Base-by-base conservation (phyloP, 2,797 vertebrate genomes). In the Bradypus variegatus region DNA sequence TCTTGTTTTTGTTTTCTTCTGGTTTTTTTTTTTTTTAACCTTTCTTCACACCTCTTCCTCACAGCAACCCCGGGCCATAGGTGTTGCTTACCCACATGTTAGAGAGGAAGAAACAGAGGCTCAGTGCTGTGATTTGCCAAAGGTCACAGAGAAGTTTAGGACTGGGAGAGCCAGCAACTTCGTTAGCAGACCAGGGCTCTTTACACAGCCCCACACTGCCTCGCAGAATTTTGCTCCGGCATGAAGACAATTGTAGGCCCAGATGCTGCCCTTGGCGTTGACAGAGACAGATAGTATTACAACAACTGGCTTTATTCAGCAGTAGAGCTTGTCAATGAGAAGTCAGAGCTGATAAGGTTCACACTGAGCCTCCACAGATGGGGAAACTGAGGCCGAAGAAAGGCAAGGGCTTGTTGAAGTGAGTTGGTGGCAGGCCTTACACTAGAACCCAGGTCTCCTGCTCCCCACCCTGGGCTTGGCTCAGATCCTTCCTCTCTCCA, bases 31-130 rank as follows among this genome's bases (percentile, higher is more conserved):
- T 45, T 45, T 45, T 55, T 55, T 55, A 18, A 21, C 50, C 21
- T 86, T 72, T 27, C 6, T 62, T 70, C 18, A 36, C 23, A 76
- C 58, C 25, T 89, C 27, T 90, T 83, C 72, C 14, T 84, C 80
- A 36, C 12, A 25, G 85, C 69, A 72, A 6, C 19, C 19, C 58
- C 60, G 25, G 48, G 53, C 75, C 55, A 15, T 36, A 33, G 77
- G 38, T 65, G 5, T 76, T 88, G 73, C 82, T 90, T 60, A 55
- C 81, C 92, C 21, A 36, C 38, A 2, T 58, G 81, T 53, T 23
- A 25, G 48, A 48, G 79, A 69, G 55, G 90, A 77, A 69, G 94
- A 93, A 94, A 80, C 67, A 31, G 73, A 92, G 94, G 90, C 91
- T 75, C 53, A 87, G 55, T 81, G 3, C 36, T 0, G 0, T 80